A percentile compares a stretch with the other conserved stretches of the same genome.
These are phyloP conservation scores for Bufotes viridis DNA, from an alignment of 2,797 vertebrate genomes.

Conservation along the genomic window DNA sequence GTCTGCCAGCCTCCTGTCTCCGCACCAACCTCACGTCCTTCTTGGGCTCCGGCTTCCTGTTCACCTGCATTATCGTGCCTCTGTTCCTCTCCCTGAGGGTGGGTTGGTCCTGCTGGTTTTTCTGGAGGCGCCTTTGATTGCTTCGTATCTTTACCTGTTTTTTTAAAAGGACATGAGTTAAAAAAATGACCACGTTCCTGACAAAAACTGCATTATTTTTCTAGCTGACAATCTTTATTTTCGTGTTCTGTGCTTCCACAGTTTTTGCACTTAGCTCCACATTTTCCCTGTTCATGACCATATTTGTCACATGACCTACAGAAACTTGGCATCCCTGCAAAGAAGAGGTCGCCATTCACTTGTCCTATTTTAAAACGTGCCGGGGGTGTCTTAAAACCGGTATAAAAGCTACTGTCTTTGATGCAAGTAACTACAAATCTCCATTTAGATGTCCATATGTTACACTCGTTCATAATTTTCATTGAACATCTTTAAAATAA, in stretches of 20 bases:
- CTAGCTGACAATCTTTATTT: background rate
- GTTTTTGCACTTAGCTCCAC: accelerated
- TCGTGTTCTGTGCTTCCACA: background rate
- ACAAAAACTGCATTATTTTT: background rate
- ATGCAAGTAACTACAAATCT: background rate
- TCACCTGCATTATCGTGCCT: too few relatives aligned
- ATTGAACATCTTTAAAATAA: background rate
- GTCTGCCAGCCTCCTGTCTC: too few relatives aligned
- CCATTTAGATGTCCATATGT: background rate
- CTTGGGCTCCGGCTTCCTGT: too few relatives aligned
- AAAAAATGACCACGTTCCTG: background rate
- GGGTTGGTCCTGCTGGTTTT: accelerated
- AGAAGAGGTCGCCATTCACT: background rate
- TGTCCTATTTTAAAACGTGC: background rate
- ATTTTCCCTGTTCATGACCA: background rate
- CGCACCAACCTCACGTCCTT: too few relatives aligned
- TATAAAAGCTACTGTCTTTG: accelerated
- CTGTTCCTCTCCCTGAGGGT: background rate
- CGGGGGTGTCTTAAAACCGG: background rate
- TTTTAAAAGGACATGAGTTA: background rate
- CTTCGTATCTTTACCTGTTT: background rate
- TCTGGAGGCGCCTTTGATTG: background rate
- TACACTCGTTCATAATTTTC: background rate
- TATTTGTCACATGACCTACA: background rate
- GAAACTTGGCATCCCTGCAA: background rate